Percentiles rank a stretch among this genome's conserved stretches.
phyloP scores from a whole-genome alignment of 2,113 vertebrate species.

The Nerophis ophidion region DNA sequence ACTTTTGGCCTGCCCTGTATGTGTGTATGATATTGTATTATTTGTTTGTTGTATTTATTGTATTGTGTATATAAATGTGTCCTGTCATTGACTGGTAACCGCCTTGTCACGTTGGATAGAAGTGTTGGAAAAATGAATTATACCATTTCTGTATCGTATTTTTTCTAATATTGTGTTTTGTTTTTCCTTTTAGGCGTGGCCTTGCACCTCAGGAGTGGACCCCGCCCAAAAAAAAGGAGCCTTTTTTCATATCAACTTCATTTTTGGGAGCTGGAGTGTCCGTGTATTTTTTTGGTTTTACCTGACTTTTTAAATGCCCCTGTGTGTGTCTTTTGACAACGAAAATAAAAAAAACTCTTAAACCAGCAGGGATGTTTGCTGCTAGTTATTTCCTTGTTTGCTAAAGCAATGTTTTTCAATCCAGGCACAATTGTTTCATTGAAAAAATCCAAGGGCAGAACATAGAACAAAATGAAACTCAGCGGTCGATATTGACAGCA shows the following conservation, averaged over 20 bases:
- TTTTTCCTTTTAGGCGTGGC: conserved; percentile 26
- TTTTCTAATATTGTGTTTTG: conserved; percentile 5
- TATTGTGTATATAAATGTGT: no score
- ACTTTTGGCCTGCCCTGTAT: no score
- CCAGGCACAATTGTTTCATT: no score
- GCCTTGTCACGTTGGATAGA: no score
- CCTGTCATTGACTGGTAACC: no score
- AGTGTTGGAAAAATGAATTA: not conserved
- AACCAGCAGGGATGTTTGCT: conserved; percentile 37
- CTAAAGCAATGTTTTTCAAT: not conserved
- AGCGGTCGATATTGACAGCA: no score
- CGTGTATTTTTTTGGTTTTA: not conserved
- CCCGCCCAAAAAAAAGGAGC: conserved; percentile 4
- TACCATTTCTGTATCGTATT: not conserved
- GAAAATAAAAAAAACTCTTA: conserved; percentile 49
- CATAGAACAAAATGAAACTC: no score
- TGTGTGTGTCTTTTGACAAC: conserved; percentile 36
- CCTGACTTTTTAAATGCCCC: not conserved
- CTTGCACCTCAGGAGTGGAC: not conserved
- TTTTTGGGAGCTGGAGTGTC: conserved; percentile 1
- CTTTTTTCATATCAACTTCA: not conserved
- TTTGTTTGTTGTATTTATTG: no score
- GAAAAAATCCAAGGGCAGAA: no score
- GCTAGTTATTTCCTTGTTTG: conserved; percentile 46
- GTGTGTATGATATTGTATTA: no score